Evolutionary conservation across 2,888 invertebrate species (phyloP), one percentile per base, ranked within the genome.

Genomic region (Agonum fuliginosum): DNA sequence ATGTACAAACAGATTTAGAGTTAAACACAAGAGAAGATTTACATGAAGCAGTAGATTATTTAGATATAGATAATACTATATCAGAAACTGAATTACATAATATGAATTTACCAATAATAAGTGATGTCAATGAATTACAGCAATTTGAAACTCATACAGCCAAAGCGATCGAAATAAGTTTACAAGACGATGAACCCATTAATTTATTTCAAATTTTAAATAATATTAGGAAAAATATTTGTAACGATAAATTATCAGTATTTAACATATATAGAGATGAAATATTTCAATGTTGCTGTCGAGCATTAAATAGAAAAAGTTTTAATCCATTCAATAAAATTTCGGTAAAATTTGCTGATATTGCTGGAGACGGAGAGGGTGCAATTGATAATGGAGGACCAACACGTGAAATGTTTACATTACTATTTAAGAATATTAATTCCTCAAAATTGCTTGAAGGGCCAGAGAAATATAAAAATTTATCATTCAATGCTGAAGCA

Each of bases 81-180:
- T 41, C 10, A 10, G 41, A 41, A 41, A 41, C 2, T 41, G 41
- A 10, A 41, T 5, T 12, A 41, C 41, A 41, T n/a, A n/a, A n/a
- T n/a, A 41, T 41, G 12, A 41, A 41, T 41, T 41, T 10, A 2
- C 41, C 10, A 5, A 3, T 41, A 5, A 3, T 41, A 41, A 41
- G 12, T 41, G 10, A 41, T 5, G 41, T 5, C 41, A 2, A 41
- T 41, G 41, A 41, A 41, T 41, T 41, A 41, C 41, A 41, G 10
- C 2, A 41, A 41, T 41, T 41, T 41, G 41, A 41, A 41, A 41
- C 10, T 41, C 8, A 41, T 41, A 41, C 41, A n/a, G 41, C 3
- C 8, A 41, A 41, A 10, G 41, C 41, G 41, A 41, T 41, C 12
- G 41, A 41, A 41, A 41, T 41, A 41, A 51, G 22, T 51, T 51